Conservation (phyloP, 2,113 vertebrate species). For the Phylloscopus trochiloides region DNA sequence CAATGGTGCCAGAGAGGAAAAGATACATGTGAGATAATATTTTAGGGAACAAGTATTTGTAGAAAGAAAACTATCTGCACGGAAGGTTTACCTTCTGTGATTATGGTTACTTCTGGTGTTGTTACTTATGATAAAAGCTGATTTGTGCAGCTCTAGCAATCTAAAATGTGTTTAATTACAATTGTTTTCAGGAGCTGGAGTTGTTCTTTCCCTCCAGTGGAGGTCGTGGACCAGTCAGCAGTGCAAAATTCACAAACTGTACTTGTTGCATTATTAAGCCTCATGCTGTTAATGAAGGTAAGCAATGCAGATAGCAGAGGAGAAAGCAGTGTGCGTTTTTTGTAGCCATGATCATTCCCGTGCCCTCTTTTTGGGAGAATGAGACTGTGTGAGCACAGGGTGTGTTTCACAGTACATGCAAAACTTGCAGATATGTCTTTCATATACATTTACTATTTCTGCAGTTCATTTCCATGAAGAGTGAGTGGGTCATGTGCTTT, state of each 20-base stretch:
- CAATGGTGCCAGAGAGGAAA: background rate
- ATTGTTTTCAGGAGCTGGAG: constrained; percentile 86
- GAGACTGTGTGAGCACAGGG: background rate
- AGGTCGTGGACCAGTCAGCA: constrained; percentile 84
- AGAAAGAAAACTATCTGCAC: background rate
- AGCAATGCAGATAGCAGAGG: background rate
- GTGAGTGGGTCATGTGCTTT: background rate
- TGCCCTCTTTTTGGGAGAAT: background rate
- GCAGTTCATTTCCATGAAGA: background rate
- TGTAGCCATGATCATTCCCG: background rate
- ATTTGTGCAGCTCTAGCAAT: background rate
- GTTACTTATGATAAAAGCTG: background rate
- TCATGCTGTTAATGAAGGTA: constrained; percentile 88
- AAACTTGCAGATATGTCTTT: background rate
- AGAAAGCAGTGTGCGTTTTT: background rate
- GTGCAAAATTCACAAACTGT: constrained; percentile 81
- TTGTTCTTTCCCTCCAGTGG: constrained; percentile 92
- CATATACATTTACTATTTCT: background rate
- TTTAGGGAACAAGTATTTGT: background rate
- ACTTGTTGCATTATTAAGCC: constrained; percentile 94
- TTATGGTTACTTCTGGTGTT: background rate
- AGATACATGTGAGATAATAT: background rate
- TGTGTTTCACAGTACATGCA: background rate
- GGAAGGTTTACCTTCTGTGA: background rate
- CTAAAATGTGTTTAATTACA: constrained; percentile 31